phyloP scores from a whole-genome alignment of 2,113 vertebrate genomes.

The human region GRCh38 chr6:155352001-155352500 shows the following conservation, averaged over 20 bases:
- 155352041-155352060: too few species aligned
- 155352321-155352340: neutral
- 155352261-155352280: neutral
- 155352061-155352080: too few species aligned
- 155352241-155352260: neutral
- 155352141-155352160: too few species aligned
- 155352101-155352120: too few species aligned
- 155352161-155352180: too few species aligned
- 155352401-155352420: neutral
- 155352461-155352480: neutral
- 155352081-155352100: too few species aligned
- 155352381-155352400: neutral
- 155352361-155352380: neutral
- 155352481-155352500: neutral
- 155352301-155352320: neutral
- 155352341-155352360: neutral
- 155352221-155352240: too few species aligned
- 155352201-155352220: too few species aligned
- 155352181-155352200: too few species aligned
- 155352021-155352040: too few species aligned
- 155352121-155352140: too few species aligned
- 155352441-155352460: neutral
- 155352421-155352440: neutral
- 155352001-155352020: too few species aligned
- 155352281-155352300: neutral